A percentile compares a stretch with the other conserved stretches of the same genome.
Conservation (phyloP, 2,888 invertebrate genomes). For the Ectemnius lituratus region DNA sequence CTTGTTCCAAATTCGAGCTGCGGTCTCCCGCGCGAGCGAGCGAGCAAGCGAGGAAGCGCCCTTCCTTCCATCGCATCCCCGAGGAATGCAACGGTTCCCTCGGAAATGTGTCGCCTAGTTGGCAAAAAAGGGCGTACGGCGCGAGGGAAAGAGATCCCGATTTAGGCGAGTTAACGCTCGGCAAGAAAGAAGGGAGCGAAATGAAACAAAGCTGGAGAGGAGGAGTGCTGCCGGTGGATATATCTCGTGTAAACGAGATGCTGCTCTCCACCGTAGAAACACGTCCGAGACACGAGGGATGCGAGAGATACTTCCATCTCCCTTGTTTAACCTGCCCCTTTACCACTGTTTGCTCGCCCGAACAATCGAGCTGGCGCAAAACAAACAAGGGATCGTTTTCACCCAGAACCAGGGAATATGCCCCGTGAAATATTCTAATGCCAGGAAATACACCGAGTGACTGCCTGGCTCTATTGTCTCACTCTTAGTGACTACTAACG, state of each 20-base stretch:
- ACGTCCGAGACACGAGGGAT: conserved; percentile 29
- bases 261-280: conserved; percentile 42
- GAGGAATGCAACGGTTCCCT: conserved; percentile 46
- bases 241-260: conserved; percentile 55
- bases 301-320: conserved; percentile 42
- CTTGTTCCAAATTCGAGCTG: conserved; percentile 66
- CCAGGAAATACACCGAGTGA: conserved; percentile 7
- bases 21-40: conserved; percentile 49
- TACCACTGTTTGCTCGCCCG: conserved; percentile 41
- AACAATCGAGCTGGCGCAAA: conserved; percentile 50
- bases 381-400: conserved; percentile 52
- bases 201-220: background rate
- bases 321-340: conserved; percentile 45
- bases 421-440: conserved; percentile 19
- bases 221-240: conserved; percentile 23
- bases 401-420: conserved; percentile 18
- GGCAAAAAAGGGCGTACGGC: conserved; percentile 6
- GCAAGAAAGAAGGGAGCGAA: conserved; percentile 8
- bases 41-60: no score
- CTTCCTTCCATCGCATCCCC: conserved; percentile 35
- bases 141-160: conserved; percentile 14
- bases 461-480: conserved; percentile 18
- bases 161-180: no score
- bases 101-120: conserved; percentile 8
- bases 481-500: conserved; percentile 10